Evolutionary conservation across 2,113 vertebrate species (phyloP), one percentile per base, ranked within the genome.

Genomic region (Oreotragus oreotragus): DNA sequence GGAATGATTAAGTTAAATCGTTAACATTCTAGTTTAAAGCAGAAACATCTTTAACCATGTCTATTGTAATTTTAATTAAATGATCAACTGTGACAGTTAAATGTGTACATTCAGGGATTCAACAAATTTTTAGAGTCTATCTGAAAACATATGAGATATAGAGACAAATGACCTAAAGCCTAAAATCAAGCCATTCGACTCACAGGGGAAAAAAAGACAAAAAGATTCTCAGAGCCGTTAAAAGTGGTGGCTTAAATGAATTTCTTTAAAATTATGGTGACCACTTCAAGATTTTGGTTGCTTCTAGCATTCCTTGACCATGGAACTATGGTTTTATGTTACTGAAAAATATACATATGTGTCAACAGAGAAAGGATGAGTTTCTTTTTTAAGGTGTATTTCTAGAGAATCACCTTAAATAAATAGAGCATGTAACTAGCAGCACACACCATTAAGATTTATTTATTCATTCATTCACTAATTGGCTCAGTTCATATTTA

Each of bases 11-110:
- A 95, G 6, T 84, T 73, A 93, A 84, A 55, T 93, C 7, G 77
- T 62, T 93, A 60, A 47, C 12, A 92, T 94, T 73, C 2, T 62
- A 39, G 15, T 60, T 76, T 92, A 90, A 88, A 84, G 8, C 23
- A 80, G 66, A 96, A 94, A 30, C 0, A 88, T 85, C 16, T 49
- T 94, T 21, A 84, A 66, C 9, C 2, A 36, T 90, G 81, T 92
- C 5, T 60, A 70, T n/a, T 84, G 12, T 55, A 53, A 47, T 21
- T 84, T 25, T 92, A 87, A 16, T 30, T 94, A 70, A 66, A n/a
- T 49, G 9, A 83, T 66, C n/a, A 83, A 43, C 21, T 36, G 14
- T 88, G 23, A 21, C 10, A 92, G 70, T 85, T 88, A 92, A 94
- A 80, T 66, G 1, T 90, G 15, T 49, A 15, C 9, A 51, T 90